Evolutionary conservation across 2,888 invertebrate genomes (phyloP), one percentile per base, ranked within the genome.

Genomic region (Ferrisia virgata): DNA sequence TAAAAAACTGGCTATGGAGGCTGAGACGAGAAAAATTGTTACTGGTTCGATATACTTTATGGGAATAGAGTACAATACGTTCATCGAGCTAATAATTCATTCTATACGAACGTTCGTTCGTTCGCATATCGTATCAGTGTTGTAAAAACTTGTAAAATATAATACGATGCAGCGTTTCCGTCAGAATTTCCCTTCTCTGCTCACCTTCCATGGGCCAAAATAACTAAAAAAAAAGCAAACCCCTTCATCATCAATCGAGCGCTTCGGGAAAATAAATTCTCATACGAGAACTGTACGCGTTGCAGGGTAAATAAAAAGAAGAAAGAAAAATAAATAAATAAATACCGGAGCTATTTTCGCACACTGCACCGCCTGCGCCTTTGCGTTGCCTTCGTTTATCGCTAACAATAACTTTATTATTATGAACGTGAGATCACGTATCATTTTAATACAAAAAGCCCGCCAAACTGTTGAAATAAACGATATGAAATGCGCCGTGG

Each of bases 371-470:
- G n/a, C n/a, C n/a, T n/a, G n/a, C n/a, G n/a, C 40, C 40, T 40
- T 40, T 40, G 40, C 40, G n/a, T n/a, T 47, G 2, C 28, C 11
- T 64, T 64, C 64, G 13, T 47, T n/a, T 47, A 47, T 36, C 43
- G 13, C 18, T 36, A 72, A 72, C 72, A 72, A 72, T 72, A 72
- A 72, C 72, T 72, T 72, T 31, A 72, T 72, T 31, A 72, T 72
- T 33, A 72, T 33, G 72, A 72, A 72, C 2, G 36, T n/a, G 22
- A 72, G 33, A 33, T 72, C 31, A 72, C 72, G 72, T 36, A 72
- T 72, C 72, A 72, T 72, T 72, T 72, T 72, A 72, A 33, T 72
- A 33, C 6, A 72, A 33, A 72, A 72, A 47, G 1, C 47, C 18
- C 47, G 72, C 31, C 22, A 13, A 72, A 64, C 2, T 64, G 72